Base-by-base conservation (phyloP, 2,888 invertebrate species). In the Nesidiocoris tenuis region DNA sequence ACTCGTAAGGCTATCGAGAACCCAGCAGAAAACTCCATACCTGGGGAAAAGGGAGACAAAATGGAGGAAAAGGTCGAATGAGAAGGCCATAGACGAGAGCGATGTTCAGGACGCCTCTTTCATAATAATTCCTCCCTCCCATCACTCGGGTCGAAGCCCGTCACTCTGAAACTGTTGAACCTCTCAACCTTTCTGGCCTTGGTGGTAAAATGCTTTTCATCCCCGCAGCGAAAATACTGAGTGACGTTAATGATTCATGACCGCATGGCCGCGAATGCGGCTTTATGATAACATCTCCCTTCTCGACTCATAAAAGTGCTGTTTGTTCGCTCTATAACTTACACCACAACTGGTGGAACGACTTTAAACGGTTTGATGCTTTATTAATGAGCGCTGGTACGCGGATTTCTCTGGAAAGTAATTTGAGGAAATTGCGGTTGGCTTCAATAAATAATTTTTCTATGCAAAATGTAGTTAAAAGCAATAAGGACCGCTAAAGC, bases 201-300 rank as follows among this genome's bases (percentile, higher is more conserved):
- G 39, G 16, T 3, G 65, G 25, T 65, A 65, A 67, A 39, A 39
- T 39, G 39, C 39, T 39, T 39, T 39, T 39, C 39, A 39, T 39
- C 39, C 39, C 56, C 1, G 56, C 67, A 19, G 21, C 19, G 21
- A 54, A 67, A 67, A 21, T 67, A 67, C 67, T 67, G 67, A 67
- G 67, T 67, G 67, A 56, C 67, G 67, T 67, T 67, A 67, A 67
- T 67, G 67, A 67, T 67, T 67, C 67, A 67, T 55, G 67, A 39
- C 39, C 39, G 39, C 39, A 39, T 39, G 39, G 12, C 39, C 39
- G 39, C 39, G 39, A 39, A 39, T 39, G 39, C 39, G 39, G 39
- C 39, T 39, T 39, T 39, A 39, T 39, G 39, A 39, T 39, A 39
- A 39, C 39, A 39, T 39, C 39, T 39, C 39, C 39, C 39, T 39